phyloP scores from a whole-genome alignment of 2,113 vertebrate species.

The Peucedramus taeniatus region DNA sequence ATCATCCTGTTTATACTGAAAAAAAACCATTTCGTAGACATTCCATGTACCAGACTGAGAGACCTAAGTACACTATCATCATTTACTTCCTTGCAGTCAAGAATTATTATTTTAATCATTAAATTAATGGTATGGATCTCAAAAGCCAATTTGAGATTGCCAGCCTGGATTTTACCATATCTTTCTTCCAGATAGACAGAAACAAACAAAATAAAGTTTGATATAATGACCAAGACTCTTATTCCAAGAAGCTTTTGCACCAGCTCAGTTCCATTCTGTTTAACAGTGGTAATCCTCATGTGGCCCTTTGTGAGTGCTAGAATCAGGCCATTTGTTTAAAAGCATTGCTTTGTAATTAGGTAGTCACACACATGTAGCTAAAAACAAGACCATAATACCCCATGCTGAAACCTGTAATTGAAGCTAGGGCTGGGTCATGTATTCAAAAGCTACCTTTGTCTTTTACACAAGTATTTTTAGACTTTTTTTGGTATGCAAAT shows the following conservation, averaged over 20 bases:
- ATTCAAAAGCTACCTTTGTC: slow-evolving; percentile 60
- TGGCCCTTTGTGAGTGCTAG: not conserved
- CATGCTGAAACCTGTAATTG: slow-evolving; percentile 65
- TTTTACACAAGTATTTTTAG: slow-evolving; percentile 68
- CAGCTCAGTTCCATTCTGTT: not conserved
- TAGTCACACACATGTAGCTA: slow-evolving; percentile 60
- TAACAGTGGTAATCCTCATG: not conserved
- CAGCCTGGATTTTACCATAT: not conserved
- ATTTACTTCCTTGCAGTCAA: not conserved
- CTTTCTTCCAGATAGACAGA: slow-evolving; percentile 1
- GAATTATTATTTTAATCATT: not conserved
- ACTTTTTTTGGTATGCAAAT: slow-evolving; percentile 57
- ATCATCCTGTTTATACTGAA: not conserved
- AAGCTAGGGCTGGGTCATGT: slow-evolving; percentile 42
- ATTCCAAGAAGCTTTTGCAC: not conserved
- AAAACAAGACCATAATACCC: slow-evolving; percentile 67
- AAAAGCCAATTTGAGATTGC: not conserved
- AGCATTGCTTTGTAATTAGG: slow-evolving; percentile 68
- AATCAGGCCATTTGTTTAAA: slow-evolving; percentile 45
- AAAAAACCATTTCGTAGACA: not conserved
- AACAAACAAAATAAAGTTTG: slow-evolving; percentile 20
- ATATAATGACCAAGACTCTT: slow-evolving; percentile 13
- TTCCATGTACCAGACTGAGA: not conserved
- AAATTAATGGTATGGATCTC: not conserved
- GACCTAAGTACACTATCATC: not conserved